Evolutionary conservation across 2,888 invertebrate species (phyloP).

Genomic region (Clitarchus hookeri): DNA sequence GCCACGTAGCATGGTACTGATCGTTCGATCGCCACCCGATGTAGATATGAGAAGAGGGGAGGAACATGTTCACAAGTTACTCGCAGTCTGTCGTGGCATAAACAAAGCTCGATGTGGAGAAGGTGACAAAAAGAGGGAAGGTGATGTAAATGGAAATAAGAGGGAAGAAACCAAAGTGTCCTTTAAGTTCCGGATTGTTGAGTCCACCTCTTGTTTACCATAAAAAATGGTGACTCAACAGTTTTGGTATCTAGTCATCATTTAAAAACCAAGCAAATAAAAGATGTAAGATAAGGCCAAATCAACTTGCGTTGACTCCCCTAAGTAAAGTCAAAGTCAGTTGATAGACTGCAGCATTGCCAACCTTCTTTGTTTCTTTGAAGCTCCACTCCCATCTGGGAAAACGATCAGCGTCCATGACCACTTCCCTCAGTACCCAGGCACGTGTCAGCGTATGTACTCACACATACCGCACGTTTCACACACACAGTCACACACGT

Average conservation of each 20-base stretch:
- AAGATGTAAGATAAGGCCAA: constrained; percentile 15
- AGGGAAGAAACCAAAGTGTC: constrained; percentile 43
- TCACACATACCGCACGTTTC: constrained; percentile 3
- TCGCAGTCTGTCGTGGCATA: constrained; percentile 19
- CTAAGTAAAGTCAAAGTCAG: constrained; percentile 30
- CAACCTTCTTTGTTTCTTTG: constrained; percentile 36
- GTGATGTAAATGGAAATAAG: constrained; percentile 37
- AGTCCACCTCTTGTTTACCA: constrained; percentile 37
- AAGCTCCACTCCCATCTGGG: constrained; percentile 30
- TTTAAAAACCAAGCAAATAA: constrained; percentile 30
- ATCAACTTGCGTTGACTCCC: constrained; percentile 29
- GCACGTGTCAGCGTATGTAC: constrained; percentile 7
- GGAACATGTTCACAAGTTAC: not conserved
- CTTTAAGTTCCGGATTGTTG: constrained; percentile 43
- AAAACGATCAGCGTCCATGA: constrained; percentile 25
- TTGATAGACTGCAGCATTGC: constrained; percentile 35
- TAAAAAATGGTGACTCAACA: constrained; percentile 40
- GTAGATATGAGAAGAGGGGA: constrained; percentile 14
- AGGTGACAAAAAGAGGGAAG: constrained; percentile 35
- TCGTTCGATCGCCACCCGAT: not conserved
- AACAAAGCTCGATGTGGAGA: constrained; percentile 38
- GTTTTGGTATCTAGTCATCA: constrained; percentile 44
- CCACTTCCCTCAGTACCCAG: constrained; percentile 22
- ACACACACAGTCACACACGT: not conserved
- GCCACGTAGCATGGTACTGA: not conserved